Evolutionary conservation across 2,113 vertebrate species (phyloP).

Genomic region (Nasalis larvatus): DNA sequence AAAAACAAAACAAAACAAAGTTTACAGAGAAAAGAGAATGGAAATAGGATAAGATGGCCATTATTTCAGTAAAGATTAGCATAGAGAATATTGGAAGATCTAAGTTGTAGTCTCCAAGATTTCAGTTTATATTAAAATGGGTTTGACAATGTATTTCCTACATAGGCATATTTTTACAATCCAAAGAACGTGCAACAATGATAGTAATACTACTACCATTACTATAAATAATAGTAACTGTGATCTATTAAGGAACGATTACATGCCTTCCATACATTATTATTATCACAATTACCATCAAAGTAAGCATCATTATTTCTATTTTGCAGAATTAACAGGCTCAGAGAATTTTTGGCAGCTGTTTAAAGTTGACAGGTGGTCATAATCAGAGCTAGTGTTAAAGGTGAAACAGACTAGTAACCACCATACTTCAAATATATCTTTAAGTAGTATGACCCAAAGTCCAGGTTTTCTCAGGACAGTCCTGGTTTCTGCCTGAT

Average conservation of each 20-base stretch:
- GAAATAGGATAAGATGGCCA: not conserved
- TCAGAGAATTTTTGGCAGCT: not conserved
- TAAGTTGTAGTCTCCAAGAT: not conserved
- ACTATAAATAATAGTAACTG: not conserved
- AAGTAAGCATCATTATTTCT: not conserved
- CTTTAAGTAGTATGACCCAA: not conserved
- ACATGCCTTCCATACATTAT: not conserved
- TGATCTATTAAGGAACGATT: not conserved
- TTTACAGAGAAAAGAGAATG: not conserved
- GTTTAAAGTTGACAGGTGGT: not conserved
- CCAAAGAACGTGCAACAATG: not conserved
- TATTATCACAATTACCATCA: slow-evolving; percentile 27
- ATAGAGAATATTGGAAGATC: not conserved
- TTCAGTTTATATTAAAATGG: slow-evolving; percentile 16
- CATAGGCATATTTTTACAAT: not conserved
- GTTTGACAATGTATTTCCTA: not conserved
- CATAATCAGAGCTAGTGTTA: slow-evolving; percentile 34
- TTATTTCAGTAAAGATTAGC: slow-evolving; percentile 34
- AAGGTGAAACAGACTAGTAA: slow-evolving; percentile 12
- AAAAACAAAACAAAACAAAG: not conserved
- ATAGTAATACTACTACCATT: not conserved
- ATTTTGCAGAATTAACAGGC: not conserved
- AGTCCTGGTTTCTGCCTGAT: not conserved
- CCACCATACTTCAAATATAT: not conserved
- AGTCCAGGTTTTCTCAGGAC: not conserved